Base-by-base conservation (phyloP, 2,888 invertebrate species). In the Pandemis corylana region DNA sequence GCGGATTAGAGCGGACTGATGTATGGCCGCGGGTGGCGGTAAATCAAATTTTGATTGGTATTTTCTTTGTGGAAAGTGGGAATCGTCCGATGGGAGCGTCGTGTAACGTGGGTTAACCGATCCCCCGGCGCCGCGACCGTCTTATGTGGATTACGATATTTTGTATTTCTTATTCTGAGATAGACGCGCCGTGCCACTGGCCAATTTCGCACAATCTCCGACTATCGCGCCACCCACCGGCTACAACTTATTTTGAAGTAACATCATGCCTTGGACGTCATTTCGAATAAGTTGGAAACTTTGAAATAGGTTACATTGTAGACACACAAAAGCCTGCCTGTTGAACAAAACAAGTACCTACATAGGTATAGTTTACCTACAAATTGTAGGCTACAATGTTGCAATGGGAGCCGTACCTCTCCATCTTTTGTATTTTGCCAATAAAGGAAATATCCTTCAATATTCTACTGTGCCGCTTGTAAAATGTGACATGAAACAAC, bases 31-130 rank as follows among this genome's bases (percentile, higher is more conserved):
- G 91, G 92, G 93, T 89, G 91, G 92, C 93, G 90, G 94, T 94
- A 94, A 94, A 94, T 94, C 94, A 94, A 94, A 94, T 94, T 94
- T 94, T 93, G 94, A 94, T 94, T 94, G 94, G 88, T 90, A 93
- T 93, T 94, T 94, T 93, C 93, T 93, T 93, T 93, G 93, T 93
- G 87, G 91, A 92, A 92, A 92, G 88, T 91, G 89, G 90, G 89
- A 87, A 85, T 89, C 86, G 84, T 90, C 90, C 89, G 84, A 77
- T 84, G 90, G 90, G 92, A 86, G 86, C 85, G 85, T 83, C 87
- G 84, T 84, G 89, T 89, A 89, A 89, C 91, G 89, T 85, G 91
- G 92, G 92, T 89, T 92, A 94, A 94, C 93, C 90, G 92, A 87
- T 94, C 93, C 94, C 94, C 82, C 85, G 93, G 87, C 90, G 85